Conservation (phyloP, 1,140 invertebrate species). For the Limonius californicus region DNA sequence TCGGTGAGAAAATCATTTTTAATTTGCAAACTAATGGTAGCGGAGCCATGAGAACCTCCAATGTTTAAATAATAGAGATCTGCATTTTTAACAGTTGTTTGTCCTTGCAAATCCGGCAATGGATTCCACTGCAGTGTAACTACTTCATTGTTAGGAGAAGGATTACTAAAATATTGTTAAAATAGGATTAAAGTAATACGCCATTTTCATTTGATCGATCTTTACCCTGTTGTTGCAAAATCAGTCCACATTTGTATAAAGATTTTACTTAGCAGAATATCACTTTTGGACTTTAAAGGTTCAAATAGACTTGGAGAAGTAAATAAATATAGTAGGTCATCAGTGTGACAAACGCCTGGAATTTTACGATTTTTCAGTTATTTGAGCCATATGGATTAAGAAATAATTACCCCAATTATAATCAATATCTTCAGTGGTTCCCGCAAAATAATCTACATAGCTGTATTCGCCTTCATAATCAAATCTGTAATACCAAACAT, state of each 20-base stretch:
- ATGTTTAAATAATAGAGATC: not conserved
- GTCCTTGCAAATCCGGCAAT: not conserved
- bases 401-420: slow-evolving; percentile 26
- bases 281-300: slow-evolving; percentile 13
- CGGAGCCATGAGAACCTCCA: not conserved
- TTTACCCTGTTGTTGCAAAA: slow-evolving; percentile 21
- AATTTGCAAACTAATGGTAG: not conserved
- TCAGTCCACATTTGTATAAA: slow-evolving; percentile 33
- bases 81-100: not conserved
- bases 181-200: not conserved
- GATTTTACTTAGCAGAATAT: slow-evolving; percentile 30
- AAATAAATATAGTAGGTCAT: slow-evolving; percentile 37
- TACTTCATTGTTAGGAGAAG: not conserved
- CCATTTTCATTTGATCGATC: not conserved
- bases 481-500: slow-evolving; percentile 34
- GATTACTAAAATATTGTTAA: not conserved
- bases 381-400: not conserved
- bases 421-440: slow-evolving; percentile 23
- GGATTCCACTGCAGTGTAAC: not conserved
- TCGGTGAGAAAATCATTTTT: not conserved
- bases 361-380: slow-evolving; percentile 10
- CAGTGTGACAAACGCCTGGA: slow-evolving; percentile 32
- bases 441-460: slow-evolving; percentile 28
- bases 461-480: slow-evolving; percentile 28
- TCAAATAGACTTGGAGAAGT: slow-evolving; percentile 29